Percentiles rank a stretch among this genome's conserved stretches.
Conservation (phyloP, 2,888 invertebrate genomes). For the Dinocampus coccinellae region DNA sequence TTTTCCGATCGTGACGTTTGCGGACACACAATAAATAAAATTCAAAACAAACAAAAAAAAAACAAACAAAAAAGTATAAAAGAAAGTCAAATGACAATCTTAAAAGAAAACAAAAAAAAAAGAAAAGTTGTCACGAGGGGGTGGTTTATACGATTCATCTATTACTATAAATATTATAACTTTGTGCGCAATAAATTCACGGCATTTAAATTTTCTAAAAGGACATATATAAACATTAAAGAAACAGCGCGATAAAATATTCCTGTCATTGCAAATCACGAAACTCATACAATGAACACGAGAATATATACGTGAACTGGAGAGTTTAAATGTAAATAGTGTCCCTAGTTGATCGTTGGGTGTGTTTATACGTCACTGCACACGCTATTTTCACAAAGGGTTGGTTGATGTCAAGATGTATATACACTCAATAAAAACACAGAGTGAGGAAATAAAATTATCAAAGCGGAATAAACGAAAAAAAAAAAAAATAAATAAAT, state of each 20-base stretch:
- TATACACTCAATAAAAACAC: background rate
- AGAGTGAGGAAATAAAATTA: background rate
- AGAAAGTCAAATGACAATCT: background rate
- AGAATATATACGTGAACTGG: background rate
- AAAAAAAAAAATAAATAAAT: background rate
- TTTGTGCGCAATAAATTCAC: background rate
- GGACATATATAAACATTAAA: background rate
- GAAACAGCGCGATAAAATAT: background rate
- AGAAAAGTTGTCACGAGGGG: background rate
- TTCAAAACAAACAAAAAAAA: background rate
- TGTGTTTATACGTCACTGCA: constrained; percentile 12
- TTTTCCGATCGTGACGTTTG: background rate
- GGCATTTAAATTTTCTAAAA: background rate
- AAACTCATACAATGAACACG: constrained; percentile 2
- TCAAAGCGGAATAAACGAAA: too few relatives aligned
- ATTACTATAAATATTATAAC: background rate
- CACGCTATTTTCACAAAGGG: constrained; percentile 15
- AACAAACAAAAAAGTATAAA: background rate
- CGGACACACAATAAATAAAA: constrained; percentile 5
- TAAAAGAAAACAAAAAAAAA: too few relatives aligned
- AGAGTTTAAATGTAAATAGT: constrained; percentile 23
- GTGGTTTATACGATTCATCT: background rate
- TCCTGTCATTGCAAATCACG: constrained; percentile 9
- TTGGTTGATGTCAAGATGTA: background rate
- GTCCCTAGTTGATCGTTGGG: constrained; percentile 28